Percentiles rank a stretch among this genome's conserved stretches.
These are phyloP conservation scores for Acrocephalus scirpaceus DNA, from an alignment of 2,797 vertebrate species.

Conservation along the genomic window DNA sequence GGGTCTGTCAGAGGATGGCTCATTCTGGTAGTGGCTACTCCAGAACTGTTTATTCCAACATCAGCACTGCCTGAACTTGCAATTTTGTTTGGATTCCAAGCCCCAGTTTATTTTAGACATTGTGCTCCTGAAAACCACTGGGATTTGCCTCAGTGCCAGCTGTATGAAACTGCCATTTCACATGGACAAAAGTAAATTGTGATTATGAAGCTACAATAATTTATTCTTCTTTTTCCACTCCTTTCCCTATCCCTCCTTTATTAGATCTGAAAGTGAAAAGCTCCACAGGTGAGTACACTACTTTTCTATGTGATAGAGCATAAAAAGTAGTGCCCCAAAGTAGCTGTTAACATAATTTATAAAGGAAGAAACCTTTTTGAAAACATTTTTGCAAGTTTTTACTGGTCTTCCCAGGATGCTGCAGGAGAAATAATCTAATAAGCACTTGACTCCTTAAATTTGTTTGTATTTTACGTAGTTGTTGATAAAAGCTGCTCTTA, in stretches of 20 bases:
- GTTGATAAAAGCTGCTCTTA: background rate
- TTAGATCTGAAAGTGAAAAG: constrained; percentile 59
- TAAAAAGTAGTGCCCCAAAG: background rate
- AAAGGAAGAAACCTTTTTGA: background rate
- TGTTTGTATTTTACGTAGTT: background rate
- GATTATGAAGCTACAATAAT: background rate
- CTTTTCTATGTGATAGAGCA: background rate
- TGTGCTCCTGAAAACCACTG: background rate
- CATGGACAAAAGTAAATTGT: background rate
- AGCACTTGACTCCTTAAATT: background rate
- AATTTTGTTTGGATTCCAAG: background rate
- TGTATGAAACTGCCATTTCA: background rate
- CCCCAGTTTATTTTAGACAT: background rate
- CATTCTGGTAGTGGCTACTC: background rate
- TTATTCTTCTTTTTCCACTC: background rate
- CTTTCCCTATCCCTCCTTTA: background rate
- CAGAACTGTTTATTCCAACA: background rate
- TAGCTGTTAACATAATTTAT: background rate
- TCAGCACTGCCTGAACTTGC: background rate
- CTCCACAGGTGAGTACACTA: constrained; percentile 36
- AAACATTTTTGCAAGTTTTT: background rate
- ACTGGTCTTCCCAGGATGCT: background rate
- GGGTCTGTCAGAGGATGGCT: background rate
- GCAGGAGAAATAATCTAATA: background rate
- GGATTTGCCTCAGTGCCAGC: background rate